These are phyloP conservation scores for Lucilia cuprina DNA, from an alignment of 1,140 invertebrate species.

Conservation along the genomic window DNA sequence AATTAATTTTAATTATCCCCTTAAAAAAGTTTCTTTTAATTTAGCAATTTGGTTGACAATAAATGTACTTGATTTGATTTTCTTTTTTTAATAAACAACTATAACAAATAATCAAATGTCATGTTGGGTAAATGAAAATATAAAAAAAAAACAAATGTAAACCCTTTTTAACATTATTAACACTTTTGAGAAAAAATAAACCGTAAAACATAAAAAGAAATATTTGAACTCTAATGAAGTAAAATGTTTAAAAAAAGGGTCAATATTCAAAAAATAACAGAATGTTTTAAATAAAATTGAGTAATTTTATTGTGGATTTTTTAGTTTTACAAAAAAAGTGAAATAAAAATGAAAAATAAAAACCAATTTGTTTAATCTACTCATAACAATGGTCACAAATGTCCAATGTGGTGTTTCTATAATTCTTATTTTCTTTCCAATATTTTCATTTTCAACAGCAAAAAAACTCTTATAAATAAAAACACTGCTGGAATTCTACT, in stretches of 20 bases:
- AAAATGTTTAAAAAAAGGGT: background rate
- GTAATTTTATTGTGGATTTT: background rate
- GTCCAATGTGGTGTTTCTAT: background rate
- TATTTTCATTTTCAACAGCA: background rate
- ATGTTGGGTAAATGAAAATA: background rate
- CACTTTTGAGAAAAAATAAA: background rate
- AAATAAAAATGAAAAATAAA: conserved; percentile 7
- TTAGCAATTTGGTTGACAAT: background rate
- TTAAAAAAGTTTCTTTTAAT: background rate
- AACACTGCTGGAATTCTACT: background rate
- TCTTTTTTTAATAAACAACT: background rate
- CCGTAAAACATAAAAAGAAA: background rate
- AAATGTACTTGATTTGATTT: background rate
- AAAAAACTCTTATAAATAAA: background rate
- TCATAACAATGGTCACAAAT: conserved; percentile 17
- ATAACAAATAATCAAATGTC: background rate
- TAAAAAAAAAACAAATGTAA: background rate
- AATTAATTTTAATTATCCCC: background rate
- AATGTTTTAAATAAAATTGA: conserved; percentile 8
- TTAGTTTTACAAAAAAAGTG: background rate
- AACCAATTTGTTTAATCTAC: conserved; percentile 18
- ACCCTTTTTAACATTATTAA: conserved; percentile 12
- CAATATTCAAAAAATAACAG: background rate
- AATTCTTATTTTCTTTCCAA: background rate
- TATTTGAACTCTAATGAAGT: background rate